Conservation (phyloP, 2,113 vertebrate genomes). For the Eidolon helvum region DNA sequence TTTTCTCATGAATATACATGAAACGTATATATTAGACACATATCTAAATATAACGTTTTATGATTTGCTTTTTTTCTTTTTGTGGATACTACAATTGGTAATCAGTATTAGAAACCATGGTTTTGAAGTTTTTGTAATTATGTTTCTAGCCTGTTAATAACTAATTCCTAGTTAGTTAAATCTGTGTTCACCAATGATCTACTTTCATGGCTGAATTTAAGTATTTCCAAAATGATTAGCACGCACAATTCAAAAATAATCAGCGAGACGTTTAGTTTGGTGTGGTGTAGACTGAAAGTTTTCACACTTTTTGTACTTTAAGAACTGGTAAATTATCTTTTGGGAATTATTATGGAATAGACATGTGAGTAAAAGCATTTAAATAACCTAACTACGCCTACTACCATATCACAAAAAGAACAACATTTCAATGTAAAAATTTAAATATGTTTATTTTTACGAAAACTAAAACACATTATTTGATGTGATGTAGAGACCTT, state of each 20-base stretch:
- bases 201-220: constrained; percentile 20
- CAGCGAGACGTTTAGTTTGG: neutral
- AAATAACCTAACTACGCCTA: neutral
- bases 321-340: neutral
- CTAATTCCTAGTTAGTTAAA: neutral
- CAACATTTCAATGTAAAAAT: neutral
- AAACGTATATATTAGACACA: neutral
- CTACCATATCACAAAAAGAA: neutral
- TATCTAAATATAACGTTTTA: neutral
- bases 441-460: neutral
- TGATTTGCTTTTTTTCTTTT: neutral
- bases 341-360: neutral
- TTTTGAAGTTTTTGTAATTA: neutral
- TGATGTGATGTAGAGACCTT: neutral
- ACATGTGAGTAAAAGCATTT: neutral
- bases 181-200: neutral
- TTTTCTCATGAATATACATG: neutral
- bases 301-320: neutral
- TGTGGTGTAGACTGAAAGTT: neutral
- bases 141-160: neutral
- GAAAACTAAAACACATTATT: neutral
- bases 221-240: neutral
- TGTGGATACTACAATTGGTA: neutral
- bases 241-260: neutral
- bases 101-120: neutral